phyloP scores from a whole-genome alignment of 2,113 vertebrate species.

The Anolis sagrei region DNA sequence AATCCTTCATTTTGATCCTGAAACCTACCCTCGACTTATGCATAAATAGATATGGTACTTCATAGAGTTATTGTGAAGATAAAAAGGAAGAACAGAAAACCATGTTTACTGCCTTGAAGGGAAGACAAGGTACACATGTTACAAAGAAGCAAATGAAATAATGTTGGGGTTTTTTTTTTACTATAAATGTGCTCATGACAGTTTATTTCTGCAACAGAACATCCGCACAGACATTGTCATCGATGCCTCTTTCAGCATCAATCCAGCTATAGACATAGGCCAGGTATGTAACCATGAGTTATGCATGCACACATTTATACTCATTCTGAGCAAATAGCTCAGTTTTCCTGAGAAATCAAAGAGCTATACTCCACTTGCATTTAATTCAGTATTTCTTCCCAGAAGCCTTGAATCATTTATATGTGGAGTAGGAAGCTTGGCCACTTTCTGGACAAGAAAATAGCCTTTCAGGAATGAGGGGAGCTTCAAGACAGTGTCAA shows the following conservation, averaged over 20 bases:
- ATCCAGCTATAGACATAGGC: conserved; percentile 89
- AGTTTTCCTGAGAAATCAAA: neutral
- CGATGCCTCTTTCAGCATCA: conserved; percentile 85
- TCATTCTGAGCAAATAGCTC: neutral
- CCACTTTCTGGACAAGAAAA: too few relatives aligned
- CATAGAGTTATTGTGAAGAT: neutral
- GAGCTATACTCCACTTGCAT: neutral
- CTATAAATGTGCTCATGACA: conserved; percentile 2
- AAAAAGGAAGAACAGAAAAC: neutral
- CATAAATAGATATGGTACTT: too few relatives aligned
- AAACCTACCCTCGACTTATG: too few relatives aligned
- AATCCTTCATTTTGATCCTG: too few relatives aligned
- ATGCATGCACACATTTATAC: neutral
- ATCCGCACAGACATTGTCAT: conserved; percentile 84
- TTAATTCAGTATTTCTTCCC: neutral
- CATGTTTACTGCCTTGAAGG: neutral
- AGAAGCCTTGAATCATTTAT: neutral
- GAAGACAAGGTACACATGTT: neutral
- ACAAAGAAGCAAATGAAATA: neutral
- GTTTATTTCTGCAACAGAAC: conserved; percentile 75
- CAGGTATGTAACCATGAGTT: conserved; percentile 77
- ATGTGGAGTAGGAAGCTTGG: neutral
- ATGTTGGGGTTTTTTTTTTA: neutral
- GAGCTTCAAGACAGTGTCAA: too few relatives aligned
- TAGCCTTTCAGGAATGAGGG: too few relatives aligned